Base-by-base conservation (phyloP, 2,888 invertebrate species). In the Lochmaea crataegi region DNA sequence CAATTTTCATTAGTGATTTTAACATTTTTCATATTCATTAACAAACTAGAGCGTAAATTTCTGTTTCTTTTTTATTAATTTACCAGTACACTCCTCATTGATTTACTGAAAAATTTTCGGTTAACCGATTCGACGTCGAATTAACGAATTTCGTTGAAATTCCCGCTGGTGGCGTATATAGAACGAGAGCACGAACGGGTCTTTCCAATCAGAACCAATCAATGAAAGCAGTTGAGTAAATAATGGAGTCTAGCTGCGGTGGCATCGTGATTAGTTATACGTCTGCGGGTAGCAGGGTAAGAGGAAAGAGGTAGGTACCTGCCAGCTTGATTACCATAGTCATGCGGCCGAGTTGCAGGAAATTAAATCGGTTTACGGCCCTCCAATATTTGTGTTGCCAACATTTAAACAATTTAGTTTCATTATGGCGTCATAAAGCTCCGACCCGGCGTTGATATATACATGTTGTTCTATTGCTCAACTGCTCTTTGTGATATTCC, bases 261-360 rank as follows among this genome's bases (percentile, higher is more conserved):
- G 82, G 83, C 83, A 82, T 83, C 82, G 82, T 84, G 85, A 86
- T 84, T 86, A 85, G 84, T 85, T 84, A 81, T 81, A 79, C 82
- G 82, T 84, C 81, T 79, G 80, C 75, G 77, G 76, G 79, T 76
- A 71, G 79, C 75, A 76, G 78, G 79, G 78, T 60, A 78, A 75
- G 71, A 74, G 78, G 76, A 75, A 53, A 81, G 77, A 78, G 79
- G 79, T 78, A 77, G 79, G 79, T 84, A 87, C 87, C 87, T 83
- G 83, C 84, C 88, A 88, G 72, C 70, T 77, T 89, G 89, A 89
- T 89, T 85, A 83, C 83, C 84, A 84, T 85, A 85, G 85, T 85
- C 84, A 84, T 85, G 85, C 84, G 84, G 85, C 83, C 80, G 83
- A 82, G 81, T 81, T 80, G 80, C 84, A 84, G 86, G 85, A 85